Percentiles rank a stretch among this genome's conserved stretches.
Conservation (phyloP, 2,888 invertebrate genomes). For the Mimas tiliae region DNA sequence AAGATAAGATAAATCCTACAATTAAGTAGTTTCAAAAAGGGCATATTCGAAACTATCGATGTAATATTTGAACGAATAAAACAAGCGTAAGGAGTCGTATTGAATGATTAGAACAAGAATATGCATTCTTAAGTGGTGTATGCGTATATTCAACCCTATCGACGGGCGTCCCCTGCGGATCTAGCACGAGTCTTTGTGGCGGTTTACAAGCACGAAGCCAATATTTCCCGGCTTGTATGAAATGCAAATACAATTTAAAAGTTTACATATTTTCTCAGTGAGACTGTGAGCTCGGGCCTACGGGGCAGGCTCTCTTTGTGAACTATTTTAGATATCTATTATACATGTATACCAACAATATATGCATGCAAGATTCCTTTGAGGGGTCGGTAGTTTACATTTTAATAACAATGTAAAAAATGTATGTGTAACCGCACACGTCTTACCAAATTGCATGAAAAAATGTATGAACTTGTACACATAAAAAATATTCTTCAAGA, state of each 20-base stretch:
- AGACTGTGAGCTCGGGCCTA: slow-evolving; percentile 72
- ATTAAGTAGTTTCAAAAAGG: background rate
- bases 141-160: slow-evolving; percentile 42
- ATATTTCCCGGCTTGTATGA: slow-evolving; percentile 77
- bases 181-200: slow-evolving; percentile 62
- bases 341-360: background rate
- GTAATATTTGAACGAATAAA: background rate
- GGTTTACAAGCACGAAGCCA: slow-evolving; percentile 65
- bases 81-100: background rate
- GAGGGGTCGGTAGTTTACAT: background rate
- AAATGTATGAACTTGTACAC: slow-evolving; percentile 1
- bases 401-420: background rate
- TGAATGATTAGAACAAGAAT: slow-evolving; percentile 23
- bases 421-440: background rate
- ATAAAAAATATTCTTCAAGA: background rate
- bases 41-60: background rate
- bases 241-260: slow-evolving; percentile 83
- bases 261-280: slow-evolving; percentile 78
- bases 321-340: slow-evolving; percentile 27
- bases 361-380: slow-evolving; percentile 1
- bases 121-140: slow-evolving; percentile 32
- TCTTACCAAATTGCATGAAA: background rate
- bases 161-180: slow-evolving; percentile 50
- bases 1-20: too few relatives aligned
- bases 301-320: slow-evolving; percentile 45